phyloP scores from a whole-genome alignment of 1,140 invertebrate species.

The Notospermus geniculatus region DNA sequence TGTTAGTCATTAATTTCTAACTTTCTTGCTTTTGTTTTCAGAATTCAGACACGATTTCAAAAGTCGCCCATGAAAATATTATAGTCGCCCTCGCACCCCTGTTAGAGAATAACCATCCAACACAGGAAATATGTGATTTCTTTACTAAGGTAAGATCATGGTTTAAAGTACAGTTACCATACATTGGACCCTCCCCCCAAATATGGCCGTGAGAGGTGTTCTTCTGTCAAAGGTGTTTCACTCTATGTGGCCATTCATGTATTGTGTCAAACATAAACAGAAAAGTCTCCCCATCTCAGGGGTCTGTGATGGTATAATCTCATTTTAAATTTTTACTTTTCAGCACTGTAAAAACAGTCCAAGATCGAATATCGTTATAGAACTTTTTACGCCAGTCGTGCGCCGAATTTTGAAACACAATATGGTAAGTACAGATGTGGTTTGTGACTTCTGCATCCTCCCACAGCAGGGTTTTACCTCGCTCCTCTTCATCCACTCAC shows the following conservation, averaged over 20 bases:
- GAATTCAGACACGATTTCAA: constrained; percentile 50
- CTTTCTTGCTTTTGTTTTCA: constrained; percentile 27
- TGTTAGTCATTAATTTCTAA: too few species aligned
- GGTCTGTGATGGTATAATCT: not conserved
- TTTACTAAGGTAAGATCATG: constrained; percentile 58
- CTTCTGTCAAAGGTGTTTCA: not conserved
- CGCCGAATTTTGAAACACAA: constrained; percentile 80
- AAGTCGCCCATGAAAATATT: constrained; percentile 60
- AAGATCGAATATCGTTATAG: constrained; percentile 62
- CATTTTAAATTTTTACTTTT: constrained; percentile 28
- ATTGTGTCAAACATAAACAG: too few species aligned
- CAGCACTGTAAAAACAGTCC: constrained; percentile 64
- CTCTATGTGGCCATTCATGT: not conserved
- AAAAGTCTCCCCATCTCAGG: not conserved
- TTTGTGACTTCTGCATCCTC: too few species aligned
- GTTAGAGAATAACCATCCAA: constrained; percentile 64
- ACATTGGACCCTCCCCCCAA: too few species aligned
- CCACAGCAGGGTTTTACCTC: too few species aligned
- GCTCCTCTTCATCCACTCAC: too few species aligned
- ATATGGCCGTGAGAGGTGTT: too few species aligned
- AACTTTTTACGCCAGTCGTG: constrained; percentile 71
- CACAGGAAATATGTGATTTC: constrained; percentile 65
- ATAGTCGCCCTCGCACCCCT: constrained; percentile 63
- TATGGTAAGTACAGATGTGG: constrained; percentile 60
- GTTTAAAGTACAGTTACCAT: too few species aligned